Percentiles rank a stretch among this genome's conserved stretches.
Evolutionary conservation across 2,797 vertebrate species (phyloP).

Genomic region (Anableps anableps): DNA sequence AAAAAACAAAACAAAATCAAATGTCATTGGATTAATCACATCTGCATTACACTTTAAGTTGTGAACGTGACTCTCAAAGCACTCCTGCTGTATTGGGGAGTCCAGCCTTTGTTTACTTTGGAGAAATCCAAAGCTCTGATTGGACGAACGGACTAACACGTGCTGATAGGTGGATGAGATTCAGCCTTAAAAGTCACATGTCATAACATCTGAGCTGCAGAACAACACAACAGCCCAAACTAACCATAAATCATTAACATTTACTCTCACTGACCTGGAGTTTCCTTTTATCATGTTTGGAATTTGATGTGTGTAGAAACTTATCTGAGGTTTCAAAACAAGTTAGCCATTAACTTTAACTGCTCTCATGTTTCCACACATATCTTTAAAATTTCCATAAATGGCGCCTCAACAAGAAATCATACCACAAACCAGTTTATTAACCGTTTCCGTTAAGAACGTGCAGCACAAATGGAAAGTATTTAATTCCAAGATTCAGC

Average conservation of each 20-base stretch:
- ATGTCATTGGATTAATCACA: too few relatives aligned
- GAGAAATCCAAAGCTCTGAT: not conserved
- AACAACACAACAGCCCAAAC: not conserved
- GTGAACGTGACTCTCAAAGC: not conserved
- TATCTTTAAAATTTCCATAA: not conserved
- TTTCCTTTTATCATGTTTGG: not conserved
- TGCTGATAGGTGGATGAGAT: not conserved
- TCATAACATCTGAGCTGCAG: conserved; percentile 2
- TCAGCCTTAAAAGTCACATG: not conserved
- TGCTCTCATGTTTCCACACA: not conserved
- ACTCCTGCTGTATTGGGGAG: not conserved
- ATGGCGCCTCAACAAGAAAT: not conserved
- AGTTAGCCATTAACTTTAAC: not conserved
- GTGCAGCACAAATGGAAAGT: not conserved
- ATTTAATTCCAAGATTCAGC: conserved; percentile 12
- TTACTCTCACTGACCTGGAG: not conserved
- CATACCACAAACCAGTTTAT: not conserved
- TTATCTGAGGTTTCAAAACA: not conserved
- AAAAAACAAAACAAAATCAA: too few relatives aligned
- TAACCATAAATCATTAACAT: conserved; percentile 18
- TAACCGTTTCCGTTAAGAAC: not conserved
- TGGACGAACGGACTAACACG: not conserved
- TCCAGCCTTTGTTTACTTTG: not conserved
- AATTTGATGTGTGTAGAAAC: not conserved
- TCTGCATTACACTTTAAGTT: too few relatives aligned